Base-by-base conservation (phyloP, 64 coral and sea anemone genomes). In the Anthopleura sola region DNA sequence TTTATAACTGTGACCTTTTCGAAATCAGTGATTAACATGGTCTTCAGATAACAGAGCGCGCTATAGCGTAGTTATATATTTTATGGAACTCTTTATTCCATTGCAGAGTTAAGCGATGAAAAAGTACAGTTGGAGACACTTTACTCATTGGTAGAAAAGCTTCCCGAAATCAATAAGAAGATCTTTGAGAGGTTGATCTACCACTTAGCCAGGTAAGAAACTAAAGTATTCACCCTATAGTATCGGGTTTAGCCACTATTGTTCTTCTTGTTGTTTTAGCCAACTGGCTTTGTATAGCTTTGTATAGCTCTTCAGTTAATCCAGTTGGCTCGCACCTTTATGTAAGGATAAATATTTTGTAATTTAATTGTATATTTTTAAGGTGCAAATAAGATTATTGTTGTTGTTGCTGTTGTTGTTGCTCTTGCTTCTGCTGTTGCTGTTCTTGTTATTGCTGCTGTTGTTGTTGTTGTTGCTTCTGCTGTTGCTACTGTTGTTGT, bases 191-290 rank as follows among this genome's bases (percentile, higher is more conserved):
- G 96, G 92, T 80, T 98, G 3, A 64, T 98, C 4, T 92, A 90
- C 86, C 96, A 98, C 76, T 89, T 98, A 49, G 90, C 96, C 39
- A 98, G 96, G 95, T 98, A 82, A 90, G 8, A 9, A n/a, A 36
- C 75, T 77, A 36, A 3, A 77, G 37, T 13, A 38, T 34, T 71
- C 4, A 71, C 40, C 9, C 40, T 8, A 44, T 44, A 44, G 40
- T 44, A 44, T n/a, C n/a, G n/a, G n/a, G n/a, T 44, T 44, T 44
- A 44, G 4, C 40, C 9, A 44, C 0, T 44, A 2, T 44, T 44
- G 40, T 44, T 44, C 4, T 2, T 40, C 2, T 6, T 44, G 40
- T 44, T 44, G 40, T 2, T 44, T 3, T 2, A 6, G 40, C n/a
- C n/a, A n/a, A n/a, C n/a, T n/a, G n/a, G n/a, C n/a, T n/a, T n/a